These are phyloP conservation scores for Panonychus citri DNA, from an alignment of 1,140 invertebrate species.

Conservation along the genomic window DNA sequence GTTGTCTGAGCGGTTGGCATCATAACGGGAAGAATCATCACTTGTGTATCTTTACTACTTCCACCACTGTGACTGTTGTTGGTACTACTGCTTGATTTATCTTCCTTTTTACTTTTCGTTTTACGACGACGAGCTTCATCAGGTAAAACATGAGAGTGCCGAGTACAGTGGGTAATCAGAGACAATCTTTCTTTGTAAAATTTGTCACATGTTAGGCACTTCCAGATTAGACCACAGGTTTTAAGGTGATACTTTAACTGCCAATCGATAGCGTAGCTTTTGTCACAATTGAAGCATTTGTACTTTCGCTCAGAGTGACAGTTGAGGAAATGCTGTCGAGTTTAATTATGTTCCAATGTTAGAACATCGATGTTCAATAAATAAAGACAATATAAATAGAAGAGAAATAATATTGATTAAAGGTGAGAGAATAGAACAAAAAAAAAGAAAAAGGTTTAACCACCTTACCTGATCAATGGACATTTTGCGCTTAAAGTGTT, in stretches of 20 bases:
- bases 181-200: slow-evolving; percentile 5
- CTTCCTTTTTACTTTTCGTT: background rate
- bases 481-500: background rate
- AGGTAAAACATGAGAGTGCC: slow-evolving; percentile 1
- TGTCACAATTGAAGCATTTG: background rate
- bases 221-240: slow-evolving; percentile 5
- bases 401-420: no score
- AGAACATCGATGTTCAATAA: background rate
- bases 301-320: background rate
- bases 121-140: background rate
- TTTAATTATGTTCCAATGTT: background rate
- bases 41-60: no score
- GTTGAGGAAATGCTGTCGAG: background rate
- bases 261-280: slow-evolving; percentile 5
- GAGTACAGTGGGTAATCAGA: slow-evolving; percentile 9
- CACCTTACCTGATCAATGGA: background rate
- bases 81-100: no score
- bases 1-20: no score
- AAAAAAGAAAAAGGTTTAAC: no score
- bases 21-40: no score
- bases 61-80: no score
- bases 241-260: slow-evolving; percentile 9
- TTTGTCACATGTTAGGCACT: slow-evolving; percentile 5
- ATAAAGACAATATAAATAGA: background rate
- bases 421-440: no score